Percentiles rank a stretch among this genome's conserved stretches.
These are phyloP conservation scores for Drosophila bunnanda DNA, from an alignment of 2,888 invertebrate genomes.

Conservation along the genomic window DNA sequence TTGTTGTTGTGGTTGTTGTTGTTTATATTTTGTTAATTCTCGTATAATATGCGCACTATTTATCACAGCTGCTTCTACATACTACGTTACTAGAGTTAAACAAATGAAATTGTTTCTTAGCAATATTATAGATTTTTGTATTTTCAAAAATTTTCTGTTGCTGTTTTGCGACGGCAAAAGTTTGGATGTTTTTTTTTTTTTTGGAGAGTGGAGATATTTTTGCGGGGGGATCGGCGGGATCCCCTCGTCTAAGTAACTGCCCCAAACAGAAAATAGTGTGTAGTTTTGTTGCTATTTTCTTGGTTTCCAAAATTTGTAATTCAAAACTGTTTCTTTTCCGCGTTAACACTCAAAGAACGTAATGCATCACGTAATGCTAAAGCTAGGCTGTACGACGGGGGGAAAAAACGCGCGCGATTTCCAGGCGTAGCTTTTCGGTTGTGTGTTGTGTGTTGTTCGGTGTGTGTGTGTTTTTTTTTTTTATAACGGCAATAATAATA, in stretches of 20 bases:
- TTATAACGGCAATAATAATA: constrained; percentile 51
- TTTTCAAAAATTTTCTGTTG: constrained; percentile 4
- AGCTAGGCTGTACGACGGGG: constrained; percentile 3
- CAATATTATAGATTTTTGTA: neutral
- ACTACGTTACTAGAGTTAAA: constrained; percentile 64
- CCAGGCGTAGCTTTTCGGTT: constrained; percentile 20
- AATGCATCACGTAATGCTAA: constrained; percentile 20
- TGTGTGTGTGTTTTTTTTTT: constrained; percentile 35
- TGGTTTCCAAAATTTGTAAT: neutral
- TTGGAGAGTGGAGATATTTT: constrained; percentile 28
- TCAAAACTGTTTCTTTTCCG: neutral
- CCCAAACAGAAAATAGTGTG: constrained; percentile 19
- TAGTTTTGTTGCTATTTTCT: constrained; percentile 19
- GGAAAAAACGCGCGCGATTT: constrained; percentile 42
- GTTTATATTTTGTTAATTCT: constrained; percentile 24
- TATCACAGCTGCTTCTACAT: constrained; percentile 81
- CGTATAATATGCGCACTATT: constrained; percentile 81
- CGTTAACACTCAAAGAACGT: constrained; percentile 7
- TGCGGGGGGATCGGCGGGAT: constrained; percentile 49
- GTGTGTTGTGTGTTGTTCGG: neutral
- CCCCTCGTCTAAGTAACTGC: constrained; percentile 40
- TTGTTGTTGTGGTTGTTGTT: neutral
- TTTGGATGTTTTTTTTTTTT: neutral
- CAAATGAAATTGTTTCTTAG: constrained; percentile 64
- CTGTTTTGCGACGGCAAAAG: constrained; percentile 63